Base-by-base conservation (phyloP, 2,113 vertebrate species). In the Myodes glareolus region DNA sequence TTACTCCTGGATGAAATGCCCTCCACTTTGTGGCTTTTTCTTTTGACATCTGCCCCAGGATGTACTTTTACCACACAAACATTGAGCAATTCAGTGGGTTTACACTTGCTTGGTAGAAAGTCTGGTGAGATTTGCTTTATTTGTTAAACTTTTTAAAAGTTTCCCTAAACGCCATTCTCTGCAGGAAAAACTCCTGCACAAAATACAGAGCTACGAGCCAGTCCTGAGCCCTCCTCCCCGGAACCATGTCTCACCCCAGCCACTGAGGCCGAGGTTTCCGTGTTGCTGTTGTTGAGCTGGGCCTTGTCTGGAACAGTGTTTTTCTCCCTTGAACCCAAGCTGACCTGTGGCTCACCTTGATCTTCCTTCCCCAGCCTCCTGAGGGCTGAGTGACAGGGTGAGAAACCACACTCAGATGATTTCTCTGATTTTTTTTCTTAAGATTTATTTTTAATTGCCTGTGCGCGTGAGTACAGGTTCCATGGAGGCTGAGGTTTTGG, bases 1-100 rank as follows among this genome's bases (percentile, higher is more conserved):
- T 42, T 85, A 1, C 82, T 87, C 39, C 63, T 86, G 90, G 61
- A 19, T 61, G 45, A 78, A 17, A 89, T 55, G n/a, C 27, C 81
- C 75, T 52, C 78, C 80, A 65, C 7, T 65, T 95, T 72, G 90
- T 0, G 52, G 78, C 73, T 75, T 91, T 88, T 96, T 89, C 78
- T 58, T 55, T 61, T 75, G 33, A 25, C 67, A 91, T 63, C 27
- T 14, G 80, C n/a, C 94, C 80, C 78, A 91, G 86, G 31, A 3
- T 94, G 27, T 96, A 84, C 90, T 97, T 97, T 94, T 92, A n/a
- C 97, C 82, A 47, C 72, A 33, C 21, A 94, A 91, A 95, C 12
- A 73, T 95, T 97, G 92, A 84, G 96, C 96, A 97, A 97, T 45
- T 65, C 77, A 58, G n/a, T 67, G 82, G 84, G 29, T 85, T 55